These are phyloP conservation scores for Thelaira solivaga DNA, from an alignment of 2,888 invertebrate species.

Conservation along the genomic window DNA sequence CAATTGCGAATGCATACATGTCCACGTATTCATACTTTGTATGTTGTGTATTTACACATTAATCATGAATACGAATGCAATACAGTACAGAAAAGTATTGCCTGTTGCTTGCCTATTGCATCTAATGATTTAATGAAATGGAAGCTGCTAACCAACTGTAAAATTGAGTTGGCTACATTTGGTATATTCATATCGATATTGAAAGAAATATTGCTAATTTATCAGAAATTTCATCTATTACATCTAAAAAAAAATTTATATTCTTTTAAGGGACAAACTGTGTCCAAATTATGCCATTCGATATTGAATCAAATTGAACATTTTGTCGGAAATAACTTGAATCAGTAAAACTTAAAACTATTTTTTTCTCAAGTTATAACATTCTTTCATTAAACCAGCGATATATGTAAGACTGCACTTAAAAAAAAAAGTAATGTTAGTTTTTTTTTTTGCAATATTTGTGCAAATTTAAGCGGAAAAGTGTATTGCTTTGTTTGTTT, in stretches of 20 bases:
- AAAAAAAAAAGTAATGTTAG: too few species aligned
- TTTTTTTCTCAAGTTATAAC: too few species aligned
- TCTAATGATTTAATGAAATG: conserved; percentile 56
- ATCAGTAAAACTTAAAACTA: too few species aligned
- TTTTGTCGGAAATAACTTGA: too few species aligned
- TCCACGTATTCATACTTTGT: neutral
- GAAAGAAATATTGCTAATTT: neutral
- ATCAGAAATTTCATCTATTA: neutral
- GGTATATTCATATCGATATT: neutral
- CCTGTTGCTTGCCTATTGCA: conserved; percentile 35
- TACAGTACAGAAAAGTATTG: neutral
- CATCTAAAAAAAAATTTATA: neutral
- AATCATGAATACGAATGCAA: neutral
- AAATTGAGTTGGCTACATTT: conserved; percentile 52
- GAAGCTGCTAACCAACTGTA: conserved; percentile 54
- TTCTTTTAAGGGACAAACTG: neutral
- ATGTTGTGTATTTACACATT: conserved; percentile 4
- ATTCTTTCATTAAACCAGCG: too few species aligned
- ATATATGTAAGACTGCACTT: too few species aligned
- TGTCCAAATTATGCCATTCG: too few species aligned
- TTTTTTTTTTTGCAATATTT: conserved; percentile 33
- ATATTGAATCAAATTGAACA: too few species aligned
- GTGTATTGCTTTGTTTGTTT: conserved; percentile 20
- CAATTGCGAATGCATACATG: neutral
- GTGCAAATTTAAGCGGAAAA: conserved; percentile 42